These are phyloP conservation scores for Netelia inedita DNA, from an alignment of 2,888 invertebrate species.

Conservation along the genomic window DNA sequence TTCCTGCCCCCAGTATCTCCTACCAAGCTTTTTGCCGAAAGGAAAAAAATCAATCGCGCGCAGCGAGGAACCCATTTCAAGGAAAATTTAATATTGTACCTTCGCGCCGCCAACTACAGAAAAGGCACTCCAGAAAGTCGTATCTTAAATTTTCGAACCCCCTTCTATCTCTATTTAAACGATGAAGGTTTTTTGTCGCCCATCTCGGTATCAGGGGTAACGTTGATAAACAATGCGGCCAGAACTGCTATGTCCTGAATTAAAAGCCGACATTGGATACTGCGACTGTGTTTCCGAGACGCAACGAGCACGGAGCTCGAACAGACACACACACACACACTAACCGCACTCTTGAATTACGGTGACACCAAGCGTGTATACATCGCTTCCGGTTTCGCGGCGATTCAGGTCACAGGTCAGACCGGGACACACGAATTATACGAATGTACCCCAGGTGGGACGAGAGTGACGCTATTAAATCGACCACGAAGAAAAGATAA, in stretches of 20 bases:
- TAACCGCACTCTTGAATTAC: constrained; percentile 71
- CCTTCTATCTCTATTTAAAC: background rate
- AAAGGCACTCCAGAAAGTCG: background rate
- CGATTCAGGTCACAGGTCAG: constrained; percentile 63
- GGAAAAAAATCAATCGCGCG: constrained; percentile 45
- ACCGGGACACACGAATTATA: constrained; percentile 47
- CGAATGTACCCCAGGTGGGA: constrained; percentile 51
- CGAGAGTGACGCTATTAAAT: constrained; percentile 15
- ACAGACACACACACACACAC: constrained; percentile 49
- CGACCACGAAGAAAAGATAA: constrained; percentile 12
- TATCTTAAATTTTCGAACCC: background rate
- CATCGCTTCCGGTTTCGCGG: constrained; percentile 72
- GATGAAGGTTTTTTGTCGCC: background rate
- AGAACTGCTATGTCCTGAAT: constrained; percentile 53
- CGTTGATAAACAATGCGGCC: constrained; percentile 63
- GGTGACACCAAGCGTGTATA: constrained; percentile 66
- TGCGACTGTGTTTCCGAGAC: constrained; percentile 44
- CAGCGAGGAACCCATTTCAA: constrained; percentile 23
- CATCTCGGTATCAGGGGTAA: constrained; percentile 16
- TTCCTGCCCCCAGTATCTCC: constrained; percentile 55
- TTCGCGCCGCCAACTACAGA: background rate
- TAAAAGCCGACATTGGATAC: constrained; percentile 47
- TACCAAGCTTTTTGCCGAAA: constrained; percentile 28
- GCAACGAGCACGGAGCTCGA: background rate
- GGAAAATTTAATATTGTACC: background rate